Percentiles rank a stretch among this genome's conserved stretches.
phyloP scores from a whole-genome alignment of 2,797 vertebrate genomes.

The Loriculus beryllinus region DNA sequence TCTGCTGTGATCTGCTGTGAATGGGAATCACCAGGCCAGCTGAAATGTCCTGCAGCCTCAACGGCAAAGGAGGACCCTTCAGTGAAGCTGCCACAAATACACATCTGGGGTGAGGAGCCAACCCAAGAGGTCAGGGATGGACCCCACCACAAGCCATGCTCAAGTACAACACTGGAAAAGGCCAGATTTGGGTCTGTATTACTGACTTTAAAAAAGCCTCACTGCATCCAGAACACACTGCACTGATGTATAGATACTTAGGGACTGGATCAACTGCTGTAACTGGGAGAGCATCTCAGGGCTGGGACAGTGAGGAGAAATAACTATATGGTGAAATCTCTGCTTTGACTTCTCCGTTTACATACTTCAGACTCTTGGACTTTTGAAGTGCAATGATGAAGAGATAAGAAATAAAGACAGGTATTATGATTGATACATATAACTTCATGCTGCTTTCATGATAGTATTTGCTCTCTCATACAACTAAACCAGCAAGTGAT shows the following conservation, averaged over 20 bases:
- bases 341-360: neutral
- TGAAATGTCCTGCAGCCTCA: neutral
- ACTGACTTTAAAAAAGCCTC: neutral
- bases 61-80: neutral
- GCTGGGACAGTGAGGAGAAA: neutral
- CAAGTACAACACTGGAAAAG: neutral
- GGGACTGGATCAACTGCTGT: neutral
- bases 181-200: neutral
- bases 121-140: neutral
- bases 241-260: neutral
- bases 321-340: neutral
- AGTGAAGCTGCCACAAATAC: neutral
- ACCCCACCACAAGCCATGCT: neutral
- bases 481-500: neutral
- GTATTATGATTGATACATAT: neutral
- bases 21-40: neutral
- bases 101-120: neutral
- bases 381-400: accelerated
- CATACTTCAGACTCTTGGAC: neutral
- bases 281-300: neutral
- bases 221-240: neutral
- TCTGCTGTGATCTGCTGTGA: neutral
- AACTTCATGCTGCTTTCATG: neutral
- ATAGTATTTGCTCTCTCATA: neutral
- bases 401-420: neutral